Evolutionary conservation across 2,797 vertebrate species (phyloP).

Genomic region (Sebastes cheni): DNA sequence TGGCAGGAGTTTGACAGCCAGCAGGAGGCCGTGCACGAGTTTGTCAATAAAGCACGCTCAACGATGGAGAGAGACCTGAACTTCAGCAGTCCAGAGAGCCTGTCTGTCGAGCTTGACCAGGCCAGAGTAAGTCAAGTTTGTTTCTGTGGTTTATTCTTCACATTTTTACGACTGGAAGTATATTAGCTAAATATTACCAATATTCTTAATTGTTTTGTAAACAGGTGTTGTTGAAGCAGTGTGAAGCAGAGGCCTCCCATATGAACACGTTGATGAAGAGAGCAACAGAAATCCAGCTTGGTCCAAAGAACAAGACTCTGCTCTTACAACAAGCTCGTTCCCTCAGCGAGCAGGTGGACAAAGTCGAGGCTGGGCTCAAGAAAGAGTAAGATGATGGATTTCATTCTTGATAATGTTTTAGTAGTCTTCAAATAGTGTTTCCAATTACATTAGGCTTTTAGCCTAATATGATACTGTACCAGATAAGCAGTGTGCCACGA

Average conservation of each 20-base stretch:
- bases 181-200: neutral
- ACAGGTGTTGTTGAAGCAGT: slow-evolving; percentile 88
- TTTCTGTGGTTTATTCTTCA: neutral
- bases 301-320: slow-evolving; percentile 87
- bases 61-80: slow-evolving; percentile 90
- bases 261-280: slow-evolving; percentile 90
- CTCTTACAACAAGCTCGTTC: slow-evolving; percentile 87
- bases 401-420: neutral
- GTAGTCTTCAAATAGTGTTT: neutral
- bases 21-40: slow-evolving; percentile 89
- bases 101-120: slow-evolving; percentile 90
- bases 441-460: neutral
- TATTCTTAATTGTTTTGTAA: slow-evolving; percentile 15
- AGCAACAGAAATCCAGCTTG: slow-evolving; percentile 91
- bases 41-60: slow-evolving; percentile 89
- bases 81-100: slow-evolving; percentile 94
- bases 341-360: slow-evolving; percentile 89
- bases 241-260: slow-evolving; percentile 86
- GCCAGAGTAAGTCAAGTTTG: slow-evolving; percentile 82
- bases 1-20: slow-evolving; percentile 96
- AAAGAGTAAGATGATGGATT: slow-evolving; percentile 86
- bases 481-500: neutral
- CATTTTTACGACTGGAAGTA: neutral
- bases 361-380: slow-evolving; percentile 87
- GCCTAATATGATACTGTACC: neutral